phyloP scores from a whole-genome alignment of 2,888 invertebrate species.

The Athetis lepigone region DNA sequence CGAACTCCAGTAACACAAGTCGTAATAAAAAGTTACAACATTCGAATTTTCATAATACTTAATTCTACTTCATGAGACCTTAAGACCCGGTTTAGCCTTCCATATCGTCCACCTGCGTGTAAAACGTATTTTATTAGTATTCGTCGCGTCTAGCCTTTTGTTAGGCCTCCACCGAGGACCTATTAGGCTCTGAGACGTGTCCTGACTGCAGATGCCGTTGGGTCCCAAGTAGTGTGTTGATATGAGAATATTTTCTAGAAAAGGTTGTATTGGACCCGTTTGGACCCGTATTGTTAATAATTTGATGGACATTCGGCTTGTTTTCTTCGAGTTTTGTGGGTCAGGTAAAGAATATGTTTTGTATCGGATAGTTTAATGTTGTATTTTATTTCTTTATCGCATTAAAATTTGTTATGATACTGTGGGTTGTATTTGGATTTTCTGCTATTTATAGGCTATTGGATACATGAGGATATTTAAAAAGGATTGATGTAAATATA shows the following conservation, averaged over 20 bases:
- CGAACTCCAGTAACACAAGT: background rate
- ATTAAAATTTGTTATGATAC: background rate
- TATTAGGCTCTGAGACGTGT: conserved; percentile 52
- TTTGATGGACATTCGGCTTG: conserved; percentile 24
- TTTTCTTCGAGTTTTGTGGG: conserved; percentile 25
- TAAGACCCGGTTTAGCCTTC: background rate
- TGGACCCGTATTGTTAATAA: conserved; percentile 25
- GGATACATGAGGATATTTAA: background rate
- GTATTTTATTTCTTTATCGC: background rate
- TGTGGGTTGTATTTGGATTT: background rate
- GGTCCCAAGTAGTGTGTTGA: conserved; percentile 20
- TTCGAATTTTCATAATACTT: background rate
- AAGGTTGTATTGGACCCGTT: conserved; percentile 15
- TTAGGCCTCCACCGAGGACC: conserved; percentile 39
- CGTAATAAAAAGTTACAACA: background rate
- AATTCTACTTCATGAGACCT: background rate
- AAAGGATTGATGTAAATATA: background rate
- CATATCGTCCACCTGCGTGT: conserved; percentile 15
- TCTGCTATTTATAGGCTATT: no score
- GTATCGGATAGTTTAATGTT: conserved; percentile 4
- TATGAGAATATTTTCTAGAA: conserved; percentile 19
- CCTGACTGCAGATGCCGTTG: conserved; percentile 34
- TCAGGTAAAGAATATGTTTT: conserved; percentile 16
- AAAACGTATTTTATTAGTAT: conserved; percentile 42
- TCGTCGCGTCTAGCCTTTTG: conserved; percentile 31